Percentiles rank a stretch among this genome's conserved stretches.
phyloP scores from a whole-genome alignment of 2,888 invertebrate species.

The Tenodera sinensis region DNA sequence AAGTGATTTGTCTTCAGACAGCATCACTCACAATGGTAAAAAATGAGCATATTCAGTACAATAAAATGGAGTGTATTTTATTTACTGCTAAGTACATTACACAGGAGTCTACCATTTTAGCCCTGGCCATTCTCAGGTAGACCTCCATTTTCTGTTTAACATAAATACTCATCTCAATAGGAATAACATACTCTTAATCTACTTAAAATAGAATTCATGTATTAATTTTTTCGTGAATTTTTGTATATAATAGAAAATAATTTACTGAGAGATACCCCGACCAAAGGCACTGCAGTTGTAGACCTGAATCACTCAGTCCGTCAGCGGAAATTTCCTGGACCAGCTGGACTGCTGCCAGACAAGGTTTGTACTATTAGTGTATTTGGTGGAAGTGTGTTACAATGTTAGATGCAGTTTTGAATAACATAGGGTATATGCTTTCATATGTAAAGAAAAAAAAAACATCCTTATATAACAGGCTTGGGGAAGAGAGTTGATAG shows the following conservation, averaged over 20 bases:
- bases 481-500: too few species aligned
- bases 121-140: too few species aligned
- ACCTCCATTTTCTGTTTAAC: too few species aligned
- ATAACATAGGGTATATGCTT: too few species aligned
- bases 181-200: too few species aligned
- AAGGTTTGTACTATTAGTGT: constrained; percentile 22
- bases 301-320: neutral
- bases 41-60: neutral
- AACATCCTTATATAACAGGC: too few species aligned
- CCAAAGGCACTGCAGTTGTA: neutral
- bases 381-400: constrained; percentile 10
- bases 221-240: neutral
- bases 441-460: too few species aligned
- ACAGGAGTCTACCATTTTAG: too few species aligned
- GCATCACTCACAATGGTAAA: neutral
- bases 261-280: neutral
- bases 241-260: neutral
- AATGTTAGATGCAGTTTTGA: neutral
- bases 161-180: too few species aligned
- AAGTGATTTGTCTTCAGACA: neutral
- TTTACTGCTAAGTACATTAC: too few species aligned
- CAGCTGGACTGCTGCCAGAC: constrained; percentile 48
- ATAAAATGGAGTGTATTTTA: neutral
- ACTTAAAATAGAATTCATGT: too few species aligned
- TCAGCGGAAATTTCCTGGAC: constrained; percentile 48